phyloP scores from a whole-genome alignment of 30 jellyfish, hydroid and myxozoan species.

The Rhopilema esculentum region DNA sequence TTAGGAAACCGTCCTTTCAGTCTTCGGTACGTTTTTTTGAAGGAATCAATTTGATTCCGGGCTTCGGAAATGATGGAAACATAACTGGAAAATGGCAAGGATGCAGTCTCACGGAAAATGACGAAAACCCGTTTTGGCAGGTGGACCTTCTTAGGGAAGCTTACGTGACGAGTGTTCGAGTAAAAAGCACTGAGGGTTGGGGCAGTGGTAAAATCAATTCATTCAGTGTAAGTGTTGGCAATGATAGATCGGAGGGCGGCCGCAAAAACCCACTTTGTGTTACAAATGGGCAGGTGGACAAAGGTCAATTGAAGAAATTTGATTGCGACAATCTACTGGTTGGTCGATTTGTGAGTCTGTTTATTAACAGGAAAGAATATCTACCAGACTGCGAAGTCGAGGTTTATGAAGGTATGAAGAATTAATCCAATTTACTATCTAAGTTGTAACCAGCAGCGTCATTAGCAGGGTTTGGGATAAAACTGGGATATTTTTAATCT shows the following conservation, averaged over 20 bases:
- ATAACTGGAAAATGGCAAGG: neutral
- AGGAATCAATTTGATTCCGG: neutral
- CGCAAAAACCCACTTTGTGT: slow-evolving; percentile 3
- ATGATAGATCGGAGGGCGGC: slow-evolving; percentile 7
- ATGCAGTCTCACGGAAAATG: neutral
- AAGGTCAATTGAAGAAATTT: neutral
- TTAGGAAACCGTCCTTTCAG: neutral
- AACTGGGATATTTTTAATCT: too few species aligned
- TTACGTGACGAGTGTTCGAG: neutral
- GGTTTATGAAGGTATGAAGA: slow-evolving; percentile 3
- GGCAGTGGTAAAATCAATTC: neutral
- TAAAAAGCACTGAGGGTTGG: neutral
- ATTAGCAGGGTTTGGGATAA: too few species aligned
- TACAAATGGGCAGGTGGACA: neutral
- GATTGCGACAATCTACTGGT: neutral
- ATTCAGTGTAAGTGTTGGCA: neutral
- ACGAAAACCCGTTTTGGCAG: neutral
- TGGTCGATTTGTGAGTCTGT: slow-evolving; percentile 7
- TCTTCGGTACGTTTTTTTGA: neutral
- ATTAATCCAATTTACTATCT: too few species aligned
- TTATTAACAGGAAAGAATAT: neutral
- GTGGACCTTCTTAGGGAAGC: slow-evolving; percentile 9
- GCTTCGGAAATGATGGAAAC: slow-evolving; percentile 15
- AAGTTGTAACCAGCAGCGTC: too few species aligned
- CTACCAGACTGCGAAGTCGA: neutral